Base-by-base conservation (phyloP, 2,113 vertebrate species). In the Tautogolabrus adspersus region DNA sequence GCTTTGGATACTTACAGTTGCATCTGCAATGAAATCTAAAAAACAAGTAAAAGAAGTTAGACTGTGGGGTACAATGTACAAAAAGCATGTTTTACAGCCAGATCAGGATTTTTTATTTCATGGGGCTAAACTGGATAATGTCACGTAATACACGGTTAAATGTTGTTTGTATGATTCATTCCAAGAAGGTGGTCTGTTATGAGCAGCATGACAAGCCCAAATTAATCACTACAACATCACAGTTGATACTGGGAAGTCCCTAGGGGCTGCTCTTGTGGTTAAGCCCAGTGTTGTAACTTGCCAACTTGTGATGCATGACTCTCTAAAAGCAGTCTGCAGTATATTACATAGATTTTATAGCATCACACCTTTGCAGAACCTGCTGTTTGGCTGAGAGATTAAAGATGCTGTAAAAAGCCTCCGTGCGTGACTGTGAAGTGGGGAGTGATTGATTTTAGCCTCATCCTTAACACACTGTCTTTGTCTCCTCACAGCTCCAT, bases 401-500 rank as follows among this genome's bases (percentile, higher is more conserved):
- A 84, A 84, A 89, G 78, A 75, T 64, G 68, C 79, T 60, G 58
- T 84, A 75, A 87, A 42, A 89, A 56, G 18, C 47, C 66, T 44
- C 30, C 2, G n/a, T 66, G 75, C 30, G 23, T 64, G 72, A 70
- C 71, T 75, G 30, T 59, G 40, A 40, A 71, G 55, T 40, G 34
- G 12, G 10, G 11, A 2, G 19, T 66, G 67, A 81, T 60, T 86
- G 71, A 71, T 87, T 74, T 66, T 52, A 52, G 47, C n/a, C 47
- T 74, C 59, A 30, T 34, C 42, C 40, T 51, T 85, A 73, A 88
- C 67, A 54, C 37, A 26, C 61, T 73, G 38, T 56, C 66, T 90
- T 37, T 78, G 75, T 88, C 64, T 88, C 47, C 77, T 93, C 79
- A 81, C 94, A 99, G 98, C 98, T 79, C 98, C 98, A 0, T 99